Base-by-base conservation (phyloP, 2,113 vertebrate genomes). In the Cricetomys ansorgei region DNA sequence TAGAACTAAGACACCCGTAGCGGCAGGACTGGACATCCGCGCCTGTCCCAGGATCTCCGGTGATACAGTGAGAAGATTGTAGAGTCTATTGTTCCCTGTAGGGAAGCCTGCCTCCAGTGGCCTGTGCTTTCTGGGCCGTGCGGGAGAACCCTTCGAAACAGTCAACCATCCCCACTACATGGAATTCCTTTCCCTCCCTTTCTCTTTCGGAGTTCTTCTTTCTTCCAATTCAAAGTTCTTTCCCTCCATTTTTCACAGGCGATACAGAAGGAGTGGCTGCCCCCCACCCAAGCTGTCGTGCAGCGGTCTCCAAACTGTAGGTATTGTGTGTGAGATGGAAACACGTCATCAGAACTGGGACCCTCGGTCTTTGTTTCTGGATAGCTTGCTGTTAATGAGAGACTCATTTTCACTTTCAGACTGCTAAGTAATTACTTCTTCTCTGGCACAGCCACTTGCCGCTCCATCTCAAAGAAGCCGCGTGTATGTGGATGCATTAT, bases 381-480 rank as follows among this genome's bases (percentile, higher is more conserved):
- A 95, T 96, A 97, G 96, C 98, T 93, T 98, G 98, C 98, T 98
- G 97, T 91, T 98, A 97, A 98, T 97, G 97, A 97, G 97, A 97
- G 98, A 98, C 97, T 98, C 97, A 95, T 97, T 98, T 98, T 97
- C 97, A 98, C 97, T 97, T 97, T 92, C 98, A 91, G 96, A 98
- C 96, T 98, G 97, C 98, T 97, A 98, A 98, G 97, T 98, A 98
- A 98, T 98, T 98, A 97, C 97, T 97, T 98, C 98, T 93, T 97
- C 94, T 96, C 96, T 97, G 97, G 97, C 97, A 97, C 96, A 77
- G 96, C 97, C 97, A 98, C 97, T 96, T 97, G 96, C 97, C 97
- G 96, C 95, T 97, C 97, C 79, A 88, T 95, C 96, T 97, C 97
- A 98, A 97, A 98, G 97, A 97, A 98, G 95, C 96, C 73, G 95